Evolutionary conservation across 2,888 invertebrate genomes (phyloP), one percentile per base, ranked within the genome.

Genomic region (Platycnemis pennipes): DNA sequence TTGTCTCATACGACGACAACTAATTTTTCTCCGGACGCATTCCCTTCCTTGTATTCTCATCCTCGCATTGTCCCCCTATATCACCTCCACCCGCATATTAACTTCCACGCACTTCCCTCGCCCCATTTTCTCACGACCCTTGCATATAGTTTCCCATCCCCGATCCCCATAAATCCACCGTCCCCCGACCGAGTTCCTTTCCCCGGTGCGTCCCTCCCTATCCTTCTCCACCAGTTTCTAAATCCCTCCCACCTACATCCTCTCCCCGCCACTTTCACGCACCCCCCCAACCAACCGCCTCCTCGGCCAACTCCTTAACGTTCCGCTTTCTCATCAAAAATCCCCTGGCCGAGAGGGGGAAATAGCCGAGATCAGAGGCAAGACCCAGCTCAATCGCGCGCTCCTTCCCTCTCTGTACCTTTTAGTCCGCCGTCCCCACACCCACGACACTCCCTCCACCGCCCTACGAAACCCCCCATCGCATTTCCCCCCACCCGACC

Each of bases 291-390:
- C 88, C 88, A 31, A 49, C 37, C 46, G 45, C 46, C 88, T 88
- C n/a, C 69, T 31, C 37, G 8, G 13, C 63, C 5, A 16, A 37
- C 77, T 77, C 77, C 77, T 77, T 77, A 77, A n/a, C 91, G 63
- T 91, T n/a, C 91, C 91, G 91, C 91, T 63, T 91, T 91, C 91
- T 91, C 91, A 91, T 91, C 91, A 91, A 63, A 91, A 91, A 91
- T 56, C 53, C 56, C 46, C 42, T 77, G 46, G 91, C n/a, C 69
- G 91, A 53, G 63, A 45, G 46, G 45, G 42, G 63, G 53, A 69
- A 91, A 69, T 69, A 91, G 44, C 91, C 91, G 91, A 91, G 91
- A 91, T 91, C 91, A 91, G 91, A 91, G 91, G 69, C 91, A 91
- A 91, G 91, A 69, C 91, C 91, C 89, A 56, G 56, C 89, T 63